Conservation (phyloP, 2,888 invertebrate species). For the Chaitophorus viminalis region DNA sequence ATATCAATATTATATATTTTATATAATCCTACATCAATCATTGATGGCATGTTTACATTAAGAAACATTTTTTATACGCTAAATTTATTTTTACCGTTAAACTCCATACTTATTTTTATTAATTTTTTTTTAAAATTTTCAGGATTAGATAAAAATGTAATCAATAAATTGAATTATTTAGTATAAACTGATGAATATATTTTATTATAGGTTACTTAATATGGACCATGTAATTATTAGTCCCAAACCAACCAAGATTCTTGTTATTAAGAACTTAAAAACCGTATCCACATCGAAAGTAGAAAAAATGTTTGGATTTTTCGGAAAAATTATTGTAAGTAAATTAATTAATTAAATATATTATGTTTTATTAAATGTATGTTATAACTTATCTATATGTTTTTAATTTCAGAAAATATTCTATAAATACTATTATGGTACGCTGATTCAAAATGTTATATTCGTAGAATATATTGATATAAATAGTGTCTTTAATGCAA, state of each 20-base stretch:
- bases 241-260: neutral
- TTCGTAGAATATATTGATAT: neutral
- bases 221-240: neutral
- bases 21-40: no score
- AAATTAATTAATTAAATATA: neutral
- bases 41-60: no score
- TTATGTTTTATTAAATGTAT: no score
- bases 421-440: neutral
- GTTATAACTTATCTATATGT: neutral
- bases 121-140: no score
- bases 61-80: no score
- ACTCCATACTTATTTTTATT: no score
- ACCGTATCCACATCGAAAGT: no score
- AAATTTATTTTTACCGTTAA: no score
- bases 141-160: no score
- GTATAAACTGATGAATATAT: neutral
- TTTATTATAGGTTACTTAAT: neutral
- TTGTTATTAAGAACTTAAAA: neutral
- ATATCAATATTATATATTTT: no score
- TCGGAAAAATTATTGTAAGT: neutral
- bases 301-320: neutral
- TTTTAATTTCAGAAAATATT: neutral
- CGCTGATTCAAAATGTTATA: neutral
- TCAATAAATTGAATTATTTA: neutral
- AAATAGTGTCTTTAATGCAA: neutral